These are phyloP conservation scores for Blastobasis adustella DNA, from an alignment of 2,888 invertebrate genomes.

Conservation along the genomic window DNA sequence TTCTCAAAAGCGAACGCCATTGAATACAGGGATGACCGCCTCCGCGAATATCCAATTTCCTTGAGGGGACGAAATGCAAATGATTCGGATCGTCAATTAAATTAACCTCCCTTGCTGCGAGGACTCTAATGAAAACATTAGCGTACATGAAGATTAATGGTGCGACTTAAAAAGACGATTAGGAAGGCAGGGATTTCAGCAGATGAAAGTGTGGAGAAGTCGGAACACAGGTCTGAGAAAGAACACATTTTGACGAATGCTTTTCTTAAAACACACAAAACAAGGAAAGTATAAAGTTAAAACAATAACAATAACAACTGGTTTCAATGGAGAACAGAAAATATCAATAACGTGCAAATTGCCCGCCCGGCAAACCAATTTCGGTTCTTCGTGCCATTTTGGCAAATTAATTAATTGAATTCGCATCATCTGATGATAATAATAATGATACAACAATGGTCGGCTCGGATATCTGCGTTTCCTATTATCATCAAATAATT, in stretches of 20 bases:
- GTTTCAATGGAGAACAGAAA: too few relatives aligned
- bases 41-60: background rate
- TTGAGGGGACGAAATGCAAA: slow-evolving; percentile 10
- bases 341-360: slow-evolving; percentile 11
- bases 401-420: slow-evolving; percentile 39
- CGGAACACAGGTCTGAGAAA: background rate
- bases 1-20: background rate
- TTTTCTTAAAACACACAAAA: background rate
- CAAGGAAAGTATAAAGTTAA: background rate
- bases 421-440: slow-evolving; percentile 15
- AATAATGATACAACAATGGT: too few relatives aligned
- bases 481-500: too few relatives aligned
- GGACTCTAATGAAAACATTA: slow-evolving; percentile 12
- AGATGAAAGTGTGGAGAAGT: background rate
- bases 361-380: slow-evolving; percentile 20
- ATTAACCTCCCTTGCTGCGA: slow-evolving; percentile 9
- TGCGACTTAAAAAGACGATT: slow-evolving; percentile 4
- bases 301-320: background rate
- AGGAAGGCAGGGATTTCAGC: background rate
- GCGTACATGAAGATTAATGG: slow-evolving; percentile 11
- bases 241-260: background rate
- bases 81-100: slow-evolving; percentile 11
- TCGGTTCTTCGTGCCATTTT: slow-evolving; percentile 30
- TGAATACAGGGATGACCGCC: background rate
- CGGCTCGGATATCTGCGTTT: too few relatives aligned